A percentile compares a stretch with the other conserved stretches of the same genome.
Evolutionary conservation across 2,888 invertebrate genomes (phyloP).

Genomic region (Belgica antarctica): DNA sequence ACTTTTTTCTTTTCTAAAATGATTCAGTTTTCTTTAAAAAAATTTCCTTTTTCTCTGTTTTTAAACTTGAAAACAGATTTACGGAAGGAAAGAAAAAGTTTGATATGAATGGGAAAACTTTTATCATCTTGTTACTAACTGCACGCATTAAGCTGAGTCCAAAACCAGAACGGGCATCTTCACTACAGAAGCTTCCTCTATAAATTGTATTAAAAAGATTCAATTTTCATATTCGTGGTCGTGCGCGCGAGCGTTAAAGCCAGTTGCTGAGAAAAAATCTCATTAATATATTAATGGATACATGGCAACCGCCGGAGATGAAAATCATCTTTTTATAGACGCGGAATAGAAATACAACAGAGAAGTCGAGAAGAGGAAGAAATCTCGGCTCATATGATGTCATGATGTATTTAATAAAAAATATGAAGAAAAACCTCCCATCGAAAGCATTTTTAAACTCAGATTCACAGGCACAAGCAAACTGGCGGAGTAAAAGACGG

Average conservation of each 20-base stretch:
- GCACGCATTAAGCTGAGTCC: constrained; percentile 19
- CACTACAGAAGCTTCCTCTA: neutral
- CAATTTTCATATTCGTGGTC: neutral
- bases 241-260: neutral
- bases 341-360: constrained; percentile 24
- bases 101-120: constrained; percentile 26
- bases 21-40: too few species aligned
- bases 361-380: neutral
- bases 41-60: too few species aligned
- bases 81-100: constrained; percentile 17
- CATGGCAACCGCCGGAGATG: constrained; percentile 29
- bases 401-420: constrained; percentile 41
- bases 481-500: too few species aligned
- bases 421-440: neutral
- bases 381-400: constrained; percentile 35
- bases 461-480: neutral
- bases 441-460: neutral
- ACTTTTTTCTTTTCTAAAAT: too few species aligned
- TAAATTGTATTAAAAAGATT: neutral
- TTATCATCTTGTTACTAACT: neutral
- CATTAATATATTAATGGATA: constrained; percentile 43
- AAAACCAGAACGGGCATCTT: neutral
- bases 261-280: constrained; percentile 43
- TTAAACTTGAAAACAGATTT: constrained; percentile 28
- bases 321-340: constrained; percentile 33